These are phyloP conservation scores for Cantharis nigra DNA, from an alignment of 2,888 invertebrate species.

Conservation along the genomic window DNA sequence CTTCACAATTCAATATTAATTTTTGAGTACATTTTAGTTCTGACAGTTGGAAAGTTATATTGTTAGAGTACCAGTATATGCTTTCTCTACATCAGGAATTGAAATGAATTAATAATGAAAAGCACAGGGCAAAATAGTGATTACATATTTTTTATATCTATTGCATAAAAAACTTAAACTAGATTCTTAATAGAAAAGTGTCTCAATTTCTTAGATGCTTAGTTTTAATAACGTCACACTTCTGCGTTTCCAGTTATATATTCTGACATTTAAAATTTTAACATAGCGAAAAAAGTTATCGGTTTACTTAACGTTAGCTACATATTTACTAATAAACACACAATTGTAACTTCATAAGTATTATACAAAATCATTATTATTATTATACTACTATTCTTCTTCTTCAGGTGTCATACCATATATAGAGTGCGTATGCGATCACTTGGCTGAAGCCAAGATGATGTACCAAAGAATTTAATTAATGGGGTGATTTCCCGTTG, in stretches of 20 bases:
- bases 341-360: too few relatives aligned
- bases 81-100: neutral
- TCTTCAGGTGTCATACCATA: too few relatives aligned
- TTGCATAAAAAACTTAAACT: neutral
- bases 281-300: neutral
- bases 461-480: too few relatives aligned
- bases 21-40: slow-evolving; percentile 6
- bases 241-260: neutral
- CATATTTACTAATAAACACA: too few relatives aligned
- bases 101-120: neutral
- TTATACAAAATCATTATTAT: too few relatives aligned
- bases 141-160: neutral
- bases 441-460: too few relatives aligned
- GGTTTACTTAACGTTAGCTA: neutral
- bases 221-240: neutral
- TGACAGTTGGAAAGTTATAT: slow-evolving; percentile 12
- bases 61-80: neutral
- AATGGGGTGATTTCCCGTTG: too few relatives aligned
- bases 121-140: neutral
- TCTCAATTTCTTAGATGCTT: neutral
- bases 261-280: neutral
- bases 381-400: too few relatives aligned
- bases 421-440: too few relatives aligned
- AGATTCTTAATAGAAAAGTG: neutral
- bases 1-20: slow-evolving; percentile 8